Conservation (phyloP, 2,888 invertebrate genomes). For the Phalangium opilio region DNA sequence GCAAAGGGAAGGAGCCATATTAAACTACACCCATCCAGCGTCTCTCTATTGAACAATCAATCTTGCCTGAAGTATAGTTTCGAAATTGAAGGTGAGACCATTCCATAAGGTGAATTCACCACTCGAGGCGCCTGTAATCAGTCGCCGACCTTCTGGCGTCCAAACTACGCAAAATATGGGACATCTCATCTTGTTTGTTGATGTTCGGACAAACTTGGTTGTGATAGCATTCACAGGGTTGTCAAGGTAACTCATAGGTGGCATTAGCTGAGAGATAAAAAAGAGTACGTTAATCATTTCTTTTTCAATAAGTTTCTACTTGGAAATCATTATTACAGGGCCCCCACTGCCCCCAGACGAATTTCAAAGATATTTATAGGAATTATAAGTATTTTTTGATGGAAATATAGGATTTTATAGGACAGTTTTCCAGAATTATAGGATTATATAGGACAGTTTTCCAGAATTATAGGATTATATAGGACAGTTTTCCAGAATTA, state of each 20-base stretch:
- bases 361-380: too few species aligned
- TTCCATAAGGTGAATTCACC: constrained; percentile 99
- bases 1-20: too few species aligned
- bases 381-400: too few species aligned
- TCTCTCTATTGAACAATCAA: background rate
- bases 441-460: too few species aligned
- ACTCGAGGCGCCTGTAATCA: constrained; percentile 96
- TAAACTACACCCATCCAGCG: too few species aligned
- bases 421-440: too few species aligned
- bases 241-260: constrained; percentile 83
- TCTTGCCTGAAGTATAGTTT: constrained; percentile 91
- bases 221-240: constrained; percentile 94
- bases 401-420: too few species aligned
- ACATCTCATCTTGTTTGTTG: constrained; percentile 98
- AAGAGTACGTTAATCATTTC: too few species aligned
- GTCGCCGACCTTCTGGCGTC: constrained; percentile 95
- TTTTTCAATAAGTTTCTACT: background rate
- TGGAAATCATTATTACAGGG: too few species aligned
- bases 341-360: too few species aligned
- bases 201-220: constrained; percentile 86
- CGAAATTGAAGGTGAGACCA: constrained; percentile 99
- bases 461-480: too few species aligned
- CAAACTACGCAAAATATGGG: constrained; percentile 98
- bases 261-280: constrained; percentile 44
- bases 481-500: too few species aligned